These are phyloP conservation scores for Danio jaintianensis DNA, from an alignment of 2,797 vertebrate genomes.

Conservation along the genomic window DNA sequence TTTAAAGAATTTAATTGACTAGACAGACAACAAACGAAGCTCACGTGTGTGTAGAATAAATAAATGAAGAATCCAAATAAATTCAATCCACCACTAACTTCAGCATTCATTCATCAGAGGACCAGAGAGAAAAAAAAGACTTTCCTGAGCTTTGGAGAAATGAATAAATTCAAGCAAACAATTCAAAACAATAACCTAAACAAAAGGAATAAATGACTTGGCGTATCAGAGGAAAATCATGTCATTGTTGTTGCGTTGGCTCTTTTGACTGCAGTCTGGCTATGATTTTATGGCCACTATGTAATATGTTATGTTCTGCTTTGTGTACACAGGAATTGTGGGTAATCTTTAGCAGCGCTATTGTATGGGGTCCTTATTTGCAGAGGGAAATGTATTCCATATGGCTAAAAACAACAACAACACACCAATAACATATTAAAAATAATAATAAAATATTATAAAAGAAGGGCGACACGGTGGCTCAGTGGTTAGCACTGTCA, in stretches of 20 bases:
- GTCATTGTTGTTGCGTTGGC: constrained; percentile 32
- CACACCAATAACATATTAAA: neutral
- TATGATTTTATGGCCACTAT: constrained; percentile 35
- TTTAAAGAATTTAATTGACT: too few species aligned
- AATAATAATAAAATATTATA: too few species aligned
- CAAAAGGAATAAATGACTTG: constrained; percentile 36
- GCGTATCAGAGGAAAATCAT: constrained; percentile 29
- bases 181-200: constrained; percentile 43
- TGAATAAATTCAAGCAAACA: constrained; percentile 39
- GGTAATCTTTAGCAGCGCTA: constrained; percentile 36
- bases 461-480: too few species aligned
- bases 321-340: constrained; percentile 39
- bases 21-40: too few species aligned
- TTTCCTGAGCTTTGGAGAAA: constrained; percentile 38
- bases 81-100: too few species aligned
- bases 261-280: constrained; percentile 37
- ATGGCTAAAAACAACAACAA: neutral
- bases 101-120: constrained; percentile 7
- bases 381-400: neutral
- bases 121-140: constrained; percentile 2
- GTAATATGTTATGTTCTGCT: constrained; percentile 51
- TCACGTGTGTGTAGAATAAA: too few species aligned
- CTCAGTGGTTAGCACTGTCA: too few species aligned
- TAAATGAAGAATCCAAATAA: too few species aligned
- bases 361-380: neutral